Percentiles rank a stretch among this genome's conserved stretches.
phyloP scores from a whole-genome alignment of 1,140 invertebrate genomes.

The Cheumatopsyche charites region DNA sequence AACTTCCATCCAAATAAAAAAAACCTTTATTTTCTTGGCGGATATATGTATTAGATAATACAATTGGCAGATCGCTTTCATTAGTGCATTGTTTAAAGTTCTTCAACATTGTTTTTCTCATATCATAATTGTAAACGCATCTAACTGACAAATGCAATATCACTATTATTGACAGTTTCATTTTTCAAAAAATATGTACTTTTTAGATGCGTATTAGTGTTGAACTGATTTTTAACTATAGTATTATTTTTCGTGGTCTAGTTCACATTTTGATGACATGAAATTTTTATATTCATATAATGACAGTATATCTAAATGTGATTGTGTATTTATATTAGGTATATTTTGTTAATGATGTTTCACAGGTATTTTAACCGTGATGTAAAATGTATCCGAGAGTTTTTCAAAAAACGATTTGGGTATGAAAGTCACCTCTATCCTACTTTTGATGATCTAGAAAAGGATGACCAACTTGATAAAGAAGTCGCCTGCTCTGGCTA shows the following conservation, averaged over 20 bases:
- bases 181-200: not conserved
- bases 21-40: constrained; percentile 41
- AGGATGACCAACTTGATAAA: constrained; percentile 83
- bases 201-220: not conserved
- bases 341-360: constrained; percentile 33
- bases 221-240: not conserved
- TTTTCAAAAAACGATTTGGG: constrained; percentile 89
- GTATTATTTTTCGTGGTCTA: constrained; percentile 8
- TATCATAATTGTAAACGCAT: constrained; percentile 27
- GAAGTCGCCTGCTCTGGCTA: constrained; percentile 92
- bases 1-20: constrained; percentile 34
- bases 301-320: not conserved
- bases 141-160: not conserved
- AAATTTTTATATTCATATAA: not conserved
- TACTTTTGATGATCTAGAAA: constrained; percentile 82
- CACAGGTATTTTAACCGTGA: constrained; percentile 91
- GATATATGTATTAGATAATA: constrained; percentile 30
- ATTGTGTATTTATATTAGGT: not conserved
- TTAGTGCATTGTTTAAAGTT: constrained; percentile 34
- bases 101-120: constrained; percentile 39
- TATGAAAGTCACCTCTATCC: constrained; percentile 92
- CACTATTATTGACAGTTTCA: too few species aligned
- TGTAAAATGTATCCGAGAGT: constrained; percentile 89
- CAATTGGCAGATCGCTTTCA: constrained; percentile 31
- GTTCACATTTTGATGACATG: not conserved